Conservation (phyloP, 2,113 vertebrate genomes). For the Salvelinus alpinus region DNA sequence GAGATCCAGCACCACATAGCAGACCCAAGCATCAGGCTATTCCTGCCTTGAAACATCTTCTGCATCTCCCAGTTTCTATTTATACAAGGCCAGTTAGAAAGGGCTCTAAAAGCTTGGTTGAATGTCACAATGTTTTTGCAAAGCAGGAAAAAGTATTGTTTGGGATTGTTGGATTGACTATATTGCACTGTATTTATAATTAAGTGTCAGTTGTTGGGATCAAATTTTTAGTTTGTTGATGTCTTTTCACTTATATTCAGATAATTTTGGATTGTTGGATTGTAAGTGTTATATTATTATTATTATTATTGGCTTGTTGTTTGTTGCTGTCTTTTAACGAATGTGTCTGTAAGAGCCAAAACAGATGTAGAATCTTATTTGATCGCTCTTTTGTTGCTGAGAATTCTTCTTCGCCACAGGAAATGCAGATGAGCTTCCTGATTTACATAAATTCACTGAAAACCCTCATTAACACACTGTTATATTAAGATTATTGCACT, state of each 20-base stretch:
- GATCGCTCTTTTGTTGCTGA: too few relatives aligned
- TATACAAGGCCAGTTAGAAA: slow-evolving; percentile 61
- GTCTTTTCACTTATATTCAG: background rate
- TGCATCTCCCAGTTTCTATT: slow-evolving; percentile 70
- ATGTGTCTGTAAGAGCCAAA: too few relatives aligned
- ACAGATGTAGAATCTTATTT: too few relatives aligned
- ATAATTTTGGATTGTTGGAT: background rate
- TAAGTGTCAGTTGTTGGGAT: background rate
- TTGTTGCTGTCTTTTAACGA: too few relatives aligned
- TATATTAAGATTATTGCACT: too few relatives aligned
- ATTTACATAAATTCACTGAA: too few relatives aligned
- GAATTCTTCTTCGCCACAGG: too few relatives aligned
- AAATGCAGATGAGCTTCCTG: too few relatives aligned
- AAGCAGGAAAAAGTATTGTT: background rate
- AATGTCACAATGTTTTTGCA: slow-evolving; percentile 7
- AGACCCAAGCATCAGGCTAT: slow-evolving; percentile 71
- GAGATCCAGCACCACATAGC: slow-evolving; percentile 74
- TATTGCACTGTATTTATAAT: background rate
- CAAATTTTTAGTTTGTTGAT: background rate
- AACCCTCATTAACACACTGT: too few relatives aligned
- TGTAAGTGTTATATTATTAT: too few relatives aligned
- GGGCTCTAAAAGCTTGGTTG: slow-evolving; percentile 48
- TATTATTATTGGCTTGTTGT: too few relatives aligned
- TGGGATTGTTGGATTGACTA: background rate
- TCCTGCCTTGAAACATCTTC: slow-evolving; percentile 71